phyloP scores from a whole-genome alignment of 1,140 invertebrate genomes.

The Ptiloglossa arizonensis region DNA sequence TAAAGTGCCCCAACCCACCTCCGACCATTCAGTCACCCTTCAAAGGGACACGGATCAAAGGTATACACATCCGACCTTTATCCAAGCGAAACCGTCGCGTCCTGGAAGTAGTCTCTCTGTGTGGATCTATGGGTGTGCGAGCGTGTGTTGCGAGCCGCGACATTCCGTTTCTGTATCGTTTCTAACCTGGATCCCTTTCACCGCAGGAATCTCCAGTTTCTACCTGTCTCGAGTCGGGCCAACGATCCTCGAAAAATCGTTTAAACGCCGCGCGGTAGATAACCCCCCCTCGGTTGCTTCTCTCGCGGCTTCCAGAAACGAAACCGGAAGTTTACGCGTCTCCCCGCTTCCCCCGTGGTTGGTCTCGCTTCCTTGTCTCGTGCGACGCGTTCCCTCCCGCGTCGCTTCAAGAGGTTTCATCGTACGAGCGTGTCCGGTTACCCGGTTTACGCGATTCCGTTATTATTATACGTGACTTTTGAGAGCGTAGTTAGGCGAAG shows the following conservation, averaged over 20 bases:
- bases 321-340: neutral
- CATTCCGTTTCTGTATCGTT: slow-evolving; percentile 21
- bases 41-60: slow-evolving; percentile 64
- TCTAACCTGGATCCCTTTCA: slow-evolving; percentile 14
- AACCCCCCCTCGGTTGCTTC: no score
- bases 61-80: slow-evolving; percentile 53
- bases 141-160: slow-evolving; percentile 39
- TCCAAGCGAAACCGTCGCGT: slow-evolving; percentile 46
- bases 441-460: slow-evolving; percentile 33
- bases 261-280: neutral
- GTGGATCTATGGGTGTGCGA: no score
- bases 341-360: no score
- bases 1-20: slow-evolving; percentile 53
- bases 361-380: no score
- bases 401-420: slow-evolving; percentile 1
- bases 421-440: slow-evolving; percentile 13
- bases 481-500: no score
- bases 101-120: no score
- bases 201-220: neutral
- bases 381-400: no score
- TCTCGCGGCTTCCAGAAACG: neutral
- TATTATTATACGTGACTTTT: slow-evolving; percentile 48
- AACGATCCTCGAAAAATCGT: neutral
- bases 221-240: neutral
- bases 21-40: slow-evolving; percentile 53